phyloP scores from a whole-genome alignment of 2,797 vertebrate genomes.

The Dipus sagitta region DNA sequence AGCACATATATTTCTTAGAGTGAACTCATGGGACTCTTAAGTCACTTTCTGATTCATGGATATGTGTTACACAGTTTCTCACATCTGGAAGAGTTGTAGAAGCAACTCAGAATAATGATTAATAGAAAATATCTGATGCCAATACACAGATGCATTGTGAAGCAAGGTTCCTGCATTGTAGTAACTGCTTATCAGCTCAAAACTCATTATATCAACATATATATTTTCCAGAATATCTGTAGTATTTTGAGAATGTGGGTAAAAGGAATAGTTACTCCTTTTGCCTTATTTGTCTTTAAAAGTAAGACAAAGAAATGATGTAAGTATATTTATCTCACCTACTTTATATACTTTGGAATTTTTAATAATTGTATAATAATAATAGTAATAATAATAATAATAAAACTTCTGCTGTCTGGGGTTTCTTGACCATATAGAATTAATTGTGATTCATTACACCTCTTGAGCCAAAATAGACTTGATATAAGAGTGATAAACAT shows the following conservation, averaged over 20 bases:
- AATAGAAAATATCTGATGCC: neutral
- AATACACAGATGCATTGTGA: neutral
- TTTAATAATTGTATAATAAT: neutral
- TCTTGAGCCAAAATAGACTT: conserved; percentile 58
- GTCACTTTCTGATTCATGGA: neutral
- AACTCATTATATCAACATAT: neutral
- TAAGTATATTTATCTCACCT: neutral
- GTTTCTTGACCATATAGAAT: conserved; percentile 51
- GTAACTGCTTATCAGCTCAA: neutral
- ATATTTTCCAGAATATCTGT: neutral
- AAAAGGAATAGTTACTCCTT: neutral
- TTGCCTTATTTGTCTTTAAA: conserved; percentile 25
- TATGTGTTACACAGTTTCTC: neutral
- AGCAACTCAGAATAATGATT: neutral
- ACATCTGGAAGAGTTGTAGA: neutral
- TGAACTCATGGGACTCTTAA: neutral
- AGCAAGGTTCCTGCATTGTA: neutral
- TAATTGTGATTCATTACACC: conserved; percentile 66
- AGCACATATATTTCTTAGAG: neutral
- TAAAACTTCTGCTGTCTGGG: neutral
- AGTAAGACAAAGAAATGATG: neutral
- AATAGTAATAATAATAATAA: neutral
- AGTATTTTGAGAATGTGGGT: neutral
- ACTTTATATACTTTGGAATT: conserved; percentile 31
- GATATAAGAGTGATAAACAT: conserved; percentile 48